Evolutionary conservation across 23 tunicate genomes (phyloP).

Genomic region (Pegea sp.): DNA sequence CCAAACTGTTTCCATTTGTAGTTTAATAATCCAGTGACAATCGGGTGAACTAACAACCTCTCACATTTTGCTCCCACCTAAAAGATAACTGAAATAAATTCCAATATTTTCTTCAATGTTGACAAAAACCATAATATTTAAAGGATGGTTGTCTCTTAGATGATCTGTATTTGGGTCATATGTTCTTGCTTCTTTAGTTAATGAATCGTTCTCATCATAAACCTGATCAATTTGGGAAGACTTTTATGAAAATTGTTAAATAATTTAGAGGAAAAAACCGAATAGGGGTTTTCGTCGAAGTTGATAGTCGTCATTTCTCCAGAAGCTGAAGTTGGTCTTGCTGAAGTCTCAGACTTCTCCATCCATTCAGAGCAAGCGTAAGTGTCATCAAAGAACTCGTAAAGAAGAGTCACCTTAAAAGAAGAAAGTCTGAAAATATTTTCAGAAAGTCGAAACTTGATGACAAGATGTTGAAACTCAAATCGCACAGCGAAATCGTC

Average conservation of each 20-base stretch:
- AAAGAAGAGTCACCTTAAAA: slow-evolving; percentile 26
- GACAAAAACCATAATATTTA: slow-evolving; percentile 53
- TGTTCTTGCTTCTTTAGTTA: slow-evolving; percentile 43
- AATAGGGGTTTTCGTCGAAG: slow-evolving; percentile 27
- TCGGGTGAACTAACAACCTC: slow-evolving; percentile 60
- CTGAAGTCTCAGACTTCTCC: slow-evolving; percentile 10
- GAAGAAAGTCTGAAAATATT: not conserved
- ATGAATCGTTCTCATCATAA: slow-evolving; percentile 57
- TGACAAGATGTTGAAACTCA: not conserved
- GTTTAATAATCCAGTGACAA: slow-evolving; percentile 79
- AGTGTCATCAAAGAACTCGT: slow-evolving; percentile 79
- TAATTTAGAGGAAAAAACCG: slow-evolving; percentile 5
- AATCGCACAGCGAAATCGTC: slow-evolving; percentile 40
- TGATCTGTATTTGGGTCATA: slow-evolving; percentile 44
- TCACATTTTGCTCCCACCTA: slow-evolving; percentile 86
- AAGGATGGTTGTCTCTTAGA: slow-evolving; percentile 60
- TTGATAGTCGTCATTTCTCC: slow-evolving; percentile 4
- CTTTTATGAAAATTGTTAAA: not conserved
- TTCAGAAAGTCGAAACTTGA: not conserved
- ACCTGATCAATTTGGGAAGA: slow-evolving; percentile 14
- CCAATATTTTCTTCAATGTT: not conserved
- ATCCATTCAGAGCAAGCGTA: slow-evolving; percentile 68
- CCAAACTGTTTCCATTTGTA: slow-evolving; percentile 86
- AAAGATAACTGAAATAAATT: not conserved
- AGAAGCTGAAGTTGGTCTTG: slow-evolving; percentile 12